phyloP scores from a whole-genome alignment of 2,888 invertebrate species.

The Autographa pulchrina region DNA sequence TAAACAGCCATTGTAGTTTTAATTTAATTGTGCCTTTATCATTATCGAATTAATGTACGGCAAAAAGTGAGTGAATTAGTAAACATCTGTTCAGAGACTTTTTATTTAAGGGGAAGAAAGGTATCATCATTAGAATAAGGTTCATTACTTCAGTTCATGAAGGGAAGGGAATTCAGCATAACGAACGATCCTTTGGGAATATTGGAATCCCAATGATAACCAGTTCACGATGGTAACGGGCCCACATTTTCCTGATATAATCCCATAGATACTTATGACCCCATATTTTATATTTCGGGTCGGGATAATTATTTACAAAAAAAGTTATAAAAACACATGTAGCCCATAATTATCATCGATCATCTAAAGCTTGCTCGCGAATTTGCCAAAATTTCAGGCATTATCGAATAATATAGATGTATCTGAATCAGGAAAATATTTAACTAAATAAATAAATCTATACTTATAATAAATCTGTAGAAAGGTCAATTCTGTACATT shows the following conservation, averaged over 20 bases:
- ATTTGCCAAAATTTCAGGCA: constrained; percentile 9
- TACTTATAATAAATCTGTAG: too few species aligned
- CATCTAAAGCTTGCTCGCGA: neutral
- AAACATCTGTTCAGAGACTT: too few species aligned
- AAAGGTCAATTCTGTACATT: too few species aligned
- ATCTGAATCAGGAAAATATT: neutral
- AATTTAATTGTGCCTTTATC: too few species aligned
- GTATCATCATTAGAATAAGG: neutral
- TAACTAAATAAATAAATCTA: too few species aligned
- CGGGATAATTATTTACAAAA: constrained; percentile 22
- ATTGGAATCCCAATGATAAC: constrained; percentile 12
- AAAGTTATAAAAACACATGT: constrained; percentile 3
- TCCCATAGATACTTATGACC: constrained; percentile 11
- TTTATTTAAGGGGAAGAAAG: too few species aligned
- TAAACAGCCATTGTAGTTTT: too few species aligned
- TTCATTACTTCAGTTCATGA: neutral
- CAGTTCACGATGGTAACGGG: constrained; percentile 3
- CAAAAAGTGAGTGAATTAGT: too few species aligned
- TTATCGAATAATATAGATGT: constrained; percentile 12
- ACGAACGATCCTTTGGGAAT: constrained; percentile 5
- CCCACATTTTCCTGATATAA: constrained; percentile 28
- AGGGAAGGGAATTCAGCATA: constrained; percentile 3
- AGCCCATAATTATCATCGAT: neutral
- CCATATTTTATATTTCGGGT: constrained; percentile 12
- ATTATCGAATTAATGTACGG: too few species aligned